Evolutionary conservation across 2,113 vertebrate species (phyloP).

Genomic region (Alces alces): DNA sequence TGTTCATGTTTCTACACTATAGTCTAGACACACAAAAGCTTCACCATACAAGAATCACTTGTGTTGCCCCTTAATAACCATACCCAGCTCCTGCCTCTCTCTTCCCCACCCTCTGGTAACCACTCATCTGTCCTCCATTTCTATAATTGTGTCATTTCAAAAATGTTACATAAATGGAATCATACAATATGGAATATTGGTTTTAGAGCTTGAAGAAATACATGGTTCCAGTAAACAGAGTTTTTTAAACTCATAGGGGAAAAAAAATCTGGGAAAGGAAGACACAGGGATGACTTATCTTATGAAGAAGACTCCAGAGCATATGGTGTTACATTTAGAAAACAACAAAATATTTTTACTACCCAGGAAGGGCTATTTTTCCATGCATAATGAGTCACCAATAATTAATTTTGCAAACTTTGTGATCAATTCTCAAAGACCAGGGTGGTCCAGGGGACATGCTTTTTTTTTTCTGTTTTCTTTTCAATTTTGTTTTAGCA

Average conservation of each 20-base stretch:
- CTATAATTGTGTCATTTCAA: background rate
- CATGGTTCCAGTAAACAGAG: background rate
- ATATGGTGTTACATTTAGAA: background rate
- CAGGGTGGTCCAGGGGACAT: background rate
- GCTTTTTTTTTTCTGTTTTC: background rate
- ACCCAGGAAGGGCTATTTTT: background rate
- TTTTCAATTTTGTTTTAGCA: background rate
- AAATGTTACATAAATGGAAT: background rate
- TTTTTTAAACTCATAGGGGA: background rate
- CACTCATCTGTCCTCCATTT: background rate
- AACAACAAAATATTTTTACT: constrained; percentile 17
- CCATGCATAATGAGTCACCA: background rate
- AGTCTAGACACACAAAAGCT: background rate
- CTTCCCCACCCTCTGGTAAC: background rate
- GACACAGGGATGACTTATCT: background rate
- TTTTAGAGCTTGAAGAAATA: background rate
- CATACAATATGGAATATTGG: background rate
- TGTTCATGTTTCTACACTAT: background rate
- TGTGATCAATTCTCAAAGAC: background rate
- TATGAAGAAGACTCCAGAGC: background rate
- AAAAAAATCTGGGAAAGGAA: background rate
- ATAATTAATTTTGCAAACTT: background rate
- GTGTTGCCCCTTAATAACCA: background rate
- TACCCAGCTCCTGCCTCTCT: background rate
- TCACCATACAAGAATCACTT: background rate